Percentiles rank a stretch among this genome's conserved stretches.
phyloP scores from a whole-genome alignment of 2,797 vertebrate species.

The Erithacus rubecula region DNA sequence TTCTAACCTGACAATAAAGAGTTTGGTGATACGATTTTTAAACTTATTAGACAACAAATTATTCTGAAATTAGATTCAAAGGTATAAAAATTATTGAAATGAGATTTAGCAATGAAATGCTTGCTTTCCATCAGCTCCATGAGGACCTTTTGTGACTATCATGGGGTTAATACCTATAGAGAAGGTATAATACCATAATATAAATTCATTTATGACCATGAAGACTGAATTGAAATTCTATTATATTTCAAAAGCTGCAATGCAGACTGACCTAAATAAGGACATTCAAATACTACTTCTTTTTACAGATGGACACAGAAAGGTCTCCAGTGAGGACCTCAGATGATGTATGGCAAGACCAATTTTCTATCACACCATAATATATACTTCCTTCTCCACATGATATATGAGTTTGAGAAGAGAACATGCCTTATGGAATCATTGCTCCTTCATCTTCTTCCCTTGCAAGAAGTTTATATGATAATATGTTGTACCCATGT shows the following conservation, averaged over 20 bases:
- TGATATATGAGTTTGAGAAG: neutral
- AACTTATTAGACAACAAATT: neutral
- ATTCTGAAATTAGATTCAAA: neutral
- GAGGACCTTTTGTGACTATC: neutral
- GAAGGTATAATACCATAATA: neutral
- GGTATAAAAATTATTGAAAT: neutral
- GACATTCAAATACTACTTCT: neutral
- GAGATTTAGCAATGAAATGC: neutral
- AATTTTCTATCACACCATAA: neutral
- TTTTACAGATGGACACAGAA: neutral
- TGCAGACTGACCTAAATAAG: neutral
- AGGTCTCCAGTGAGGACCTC: neutral
- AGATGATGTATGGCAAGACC: neutral
- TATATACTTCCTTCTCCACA: neutral
- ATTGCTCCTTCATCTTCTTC: neutral
- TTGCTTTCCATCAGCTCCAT: neutral
- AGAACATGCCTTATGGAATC: neutral
- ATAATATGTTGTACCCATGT: neutral
- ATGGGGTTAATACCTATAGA: neutral
- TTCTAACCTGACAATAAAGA: neutral
- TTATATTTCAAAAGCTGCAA: neutral
- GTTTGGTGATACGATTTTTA: neutral
- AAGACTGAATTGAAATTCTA: neutral
- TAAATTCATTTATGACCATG: neutral
- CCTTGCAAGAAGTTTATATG: neutral